Percentiles rank a stretch among this genome's conserved stretches.
Conservation (phyloP, 2,113 vertebrate species). For the Junco hyemalis region DNA sequence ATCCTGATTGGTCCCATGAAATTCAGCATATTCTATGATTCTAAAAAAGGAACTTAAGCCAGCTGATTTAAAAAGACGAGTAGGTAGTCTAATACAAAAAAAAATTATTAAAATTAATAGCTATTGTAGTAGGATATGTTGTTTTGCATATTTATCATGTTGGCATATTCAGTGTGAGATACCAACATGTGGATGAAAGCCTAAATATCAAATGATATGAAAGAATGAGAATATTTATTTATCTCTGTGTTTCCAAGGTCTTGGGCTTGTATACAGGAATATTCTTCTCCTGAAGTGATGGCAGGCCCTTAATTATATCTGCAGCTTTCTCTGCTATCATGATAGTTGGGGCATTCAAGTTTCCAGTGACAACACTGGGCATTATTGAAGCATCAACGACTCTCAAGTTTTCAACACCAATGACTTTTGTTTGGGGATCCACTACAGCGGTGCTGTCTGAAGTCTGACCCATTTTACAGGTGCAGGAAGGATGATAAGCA, state of each 20-base stretch:
- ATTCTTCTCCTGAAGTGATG: slow-evolving; percentile 74
- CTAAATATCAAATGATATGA: neutral
- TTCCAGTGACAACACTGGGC: slow-evolving; percentile 93
- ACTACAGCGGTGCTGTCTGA: slow-evolving; percentile 86
- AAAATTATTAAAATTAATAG: neutral
- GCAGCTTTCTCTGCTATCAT: slow-evolving; percentile 97
- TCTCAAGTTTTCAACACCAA: slow-evolving; percentile 86
- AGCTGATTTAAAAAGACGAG: neutral
- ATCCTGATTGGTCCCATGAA: neutral
- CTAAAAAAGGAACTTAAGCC: neutral
- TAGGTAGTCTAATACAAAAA: neutral
- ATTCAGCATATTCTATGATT: neutral
- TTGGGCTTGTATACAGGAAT: slow-evolving; percentile 85
- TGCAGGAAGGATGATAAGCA: slow-evolving; percentile 95
- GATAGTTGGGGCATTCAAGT: slow-evolving; percentile 93
- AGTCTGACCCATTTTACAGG: slow-evolving; percentile 91
- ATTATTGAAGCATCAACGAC: slow-evolving; percentile 96
- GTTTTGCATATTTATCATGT: neutral
- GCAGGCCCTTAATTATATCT: slow-evolving; percentile 86
- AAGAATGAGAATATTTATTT: slow-evolving; percentile 3
- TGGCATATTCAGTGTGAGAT: neutral
- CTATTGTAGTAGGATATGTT: neutral
- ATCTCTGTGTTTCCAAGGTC: slow-evolving; percentile 82
- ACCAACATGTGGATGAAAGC: neutral
- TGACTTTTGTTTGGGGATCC: slow-evolving; percentile 82